These are phyloP conservation scores for Tribolium freemani DNA, from an alignment of 2,888 invertebrate species.

Conservation along the genomic window DNA sequence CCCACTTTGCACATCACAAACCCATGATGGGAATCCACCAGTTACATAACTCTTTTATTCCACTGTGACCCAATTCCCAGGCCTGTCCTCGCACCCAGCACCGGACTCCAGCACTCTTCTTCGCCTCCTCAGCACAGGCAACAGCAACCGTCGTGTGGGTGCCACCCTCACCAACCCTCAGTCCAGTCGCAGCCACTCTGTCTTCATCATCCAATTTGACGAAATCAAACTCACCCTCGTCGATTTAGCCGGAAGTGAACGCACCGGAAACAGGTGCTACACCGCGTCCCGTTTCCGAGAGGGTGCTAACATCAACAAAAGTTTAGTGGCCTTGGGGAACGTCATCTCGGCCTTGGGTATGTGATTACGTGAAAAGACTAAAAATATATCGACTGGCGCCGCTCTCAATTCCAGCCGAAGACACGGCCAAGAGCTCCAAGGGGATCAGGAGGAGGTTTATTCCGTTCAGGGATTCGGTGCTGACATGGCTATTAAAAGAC, in stretches of 20 bases:
- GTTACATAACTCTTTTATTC: background rate
- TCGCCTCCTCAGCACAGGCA: constrained; percentile 74
- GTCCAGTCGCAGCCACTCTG: constrained; percentile 82
- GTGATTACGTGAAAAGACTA: constrained; percentile 40
- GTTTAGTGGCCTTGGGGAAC: constrained; percentile 84
- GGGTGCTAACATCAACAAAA: constrained; percentile 83
- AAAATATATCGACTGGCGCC: constrained; percentile 29
- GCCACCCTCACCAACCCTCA: constrained; percentile 79
- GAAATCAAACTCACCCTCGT: constrained; percentile 77
- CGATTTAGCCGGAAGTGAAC: constrained; percentile 80
- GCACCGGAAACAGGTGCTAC: constrained; percentile 68
- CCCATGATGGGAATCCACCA: constrained; percentile 10
- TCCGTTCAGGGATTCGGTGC: constrained; percentile 84
- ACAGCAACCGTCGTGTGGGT: constrained; percentile 76
- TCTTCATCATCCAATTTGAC: constrained; percentile 76
- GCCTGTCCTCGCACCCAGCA: constrained; percentile 76
- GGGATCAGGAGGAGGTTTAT: constrained; percentile 72
- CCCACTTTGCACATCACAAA: background rate
- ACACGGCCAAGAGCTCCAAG: constrained; percentile 59
- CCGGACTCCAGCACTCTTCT: constrained; percentile 72
- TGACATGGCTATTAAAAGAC: constrained; percentile 87
- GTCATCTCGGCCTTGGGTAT: constrained; percentile 85
- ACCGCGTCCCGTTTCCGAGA: constrained; percentile 72
- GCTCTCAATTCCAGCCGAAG: constrained; percentile 65
- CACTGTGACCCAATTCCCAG: constrained; percentile 63